Evolutionary conservation across 2,888 invertebrate species (phyloP).

Genomic region (Pardosa pseudoannulata): DNA sequence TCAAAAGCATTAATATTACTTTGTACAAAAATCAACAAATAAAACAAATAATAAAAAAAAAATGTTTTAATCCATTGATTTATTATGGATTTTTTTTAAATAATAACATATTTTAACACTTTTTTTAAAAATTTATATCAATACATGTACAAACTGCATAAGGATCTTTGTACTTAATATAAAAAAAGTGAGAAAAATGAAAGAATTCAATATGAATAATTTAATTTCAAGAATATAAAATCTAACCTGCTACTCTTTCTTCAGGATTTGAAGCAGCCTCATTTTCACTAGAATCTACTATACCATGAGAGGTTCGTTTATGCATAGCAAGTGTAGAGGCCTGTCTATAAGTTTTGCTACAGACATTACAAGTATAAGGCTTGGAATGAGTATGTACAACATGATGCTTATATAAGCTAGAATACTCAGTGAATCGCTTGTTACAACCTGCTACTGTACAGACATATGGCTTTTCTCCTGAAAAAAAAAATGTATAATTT

Average conservation of each 20-base stretch:
- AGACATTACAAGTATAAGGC: slow-evolving; percentile 81
- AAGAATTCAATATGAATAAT: no score
- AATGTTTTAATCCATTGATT: no score
- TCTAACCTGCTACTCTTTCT: slow-evolving; percentile 17
- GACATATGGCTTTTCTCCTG: slow-evolving; percentile 82
- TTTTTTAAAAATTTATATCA: no score
- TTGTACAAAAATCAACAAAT: no score
- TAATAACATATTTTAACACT: no score
- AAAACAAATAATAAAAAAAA: no score
- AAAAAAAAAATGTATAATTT: not conserved
- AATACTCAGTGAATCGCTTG: slow-evolving; percentile 84
- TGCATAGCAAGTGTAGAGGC: slow-evolving; percentile 82
- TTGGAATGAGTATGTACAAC: slow-evolving; percentile 82
- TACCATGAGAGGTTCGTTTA: slow-evolving; percentile 81
- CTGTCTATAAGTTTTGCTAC: slow-evolving; percentile 82
- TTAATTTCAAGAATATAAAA: no score
- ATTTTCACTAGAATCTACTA: slow-evolving; percentile 48
- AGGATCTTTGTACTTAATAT: no score
- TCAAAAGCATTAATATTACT: no score
- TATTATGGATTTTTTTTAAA: no score
- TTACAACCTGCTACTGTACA: slow-evolving; percentile 82
- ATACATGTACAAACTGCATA: no score
- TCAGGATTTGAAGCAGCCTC: slow-evolving; percentile 13
- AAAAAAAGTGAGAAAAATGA: no score
- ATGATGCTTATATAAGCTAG: slow-evolving; percentile 84